phyloP scores from a whole-genome alignment of 2,888 invertebrate genomes.

The Pyralis farinalis region DNA sequence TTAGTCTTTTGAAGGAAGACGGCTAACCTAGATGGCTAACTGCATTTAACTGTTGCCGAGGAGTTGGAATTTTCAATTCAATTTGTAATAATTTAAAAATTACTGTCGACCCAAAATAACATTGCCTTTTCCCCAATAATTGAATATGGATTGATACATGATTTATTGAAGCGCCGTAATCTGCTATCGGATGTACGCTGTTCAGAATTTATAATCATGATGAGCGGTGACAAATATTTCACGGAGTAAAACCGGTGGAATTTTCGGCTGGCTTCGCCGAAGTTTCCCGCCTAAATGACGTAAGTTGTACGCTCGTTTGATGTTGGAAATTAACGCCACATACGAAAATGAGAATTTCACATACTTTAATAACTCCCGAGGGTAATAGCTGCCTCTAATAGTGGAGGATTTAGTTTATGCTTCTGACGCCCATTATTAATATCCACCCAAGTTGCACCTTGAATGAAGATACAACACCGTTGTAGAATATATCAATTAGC shows the following conservation, averaged over 20 bases:
- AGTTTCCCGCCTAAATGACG: slow-evolving; percentile 46
- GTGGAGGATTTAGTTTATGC: slow-evolving; percentile 18
- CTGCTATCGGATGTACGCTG: slow-evolving; percentile 19
- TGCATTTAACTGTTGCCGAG: no score
- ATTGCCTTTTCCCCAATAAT: slow-evolving; percentile 15
- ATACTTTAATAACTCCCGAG: slow-evolving; percentile 36
- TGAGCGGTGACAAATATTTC: slow-evolving; percentile 48
- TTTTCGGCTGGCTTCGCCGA: slow-evolving; percentile 34
- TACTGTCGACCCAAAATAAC: not conserved
- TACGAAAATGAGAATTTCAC: slow-evolving; percentile 43
- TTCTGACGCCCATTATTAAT: slow-evolving; percentile 6
- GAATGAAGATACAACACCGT: no score
- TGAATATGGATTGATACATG: slow-evolving; percentile 15
- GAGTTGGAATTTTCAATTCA: no score
- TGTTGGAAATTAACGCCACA: slow-evolving; percentile 46
- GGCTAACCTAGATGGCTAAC: no score
- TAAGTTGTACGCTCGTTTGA: slow-evolving; percentile 50
- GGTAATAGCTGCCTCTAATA: slow-evolving; percentile 26
- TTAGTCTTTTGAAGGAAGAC: no score
- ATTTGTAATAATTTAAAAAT: not conserved
- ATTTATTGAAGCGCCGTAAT: slow-evolving; percentile 20
- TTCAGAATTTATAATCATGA: slow-evolving; percentile 26
- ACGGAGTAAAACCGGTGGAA: slow-evolving; percentile 36
- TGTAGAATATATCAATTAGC: no score
- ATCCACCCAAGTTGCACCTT: no score